phyloP scores from a whole-genome alignment of 2,113 vertebrate species.

The Myiagra hebetior region DNA sequence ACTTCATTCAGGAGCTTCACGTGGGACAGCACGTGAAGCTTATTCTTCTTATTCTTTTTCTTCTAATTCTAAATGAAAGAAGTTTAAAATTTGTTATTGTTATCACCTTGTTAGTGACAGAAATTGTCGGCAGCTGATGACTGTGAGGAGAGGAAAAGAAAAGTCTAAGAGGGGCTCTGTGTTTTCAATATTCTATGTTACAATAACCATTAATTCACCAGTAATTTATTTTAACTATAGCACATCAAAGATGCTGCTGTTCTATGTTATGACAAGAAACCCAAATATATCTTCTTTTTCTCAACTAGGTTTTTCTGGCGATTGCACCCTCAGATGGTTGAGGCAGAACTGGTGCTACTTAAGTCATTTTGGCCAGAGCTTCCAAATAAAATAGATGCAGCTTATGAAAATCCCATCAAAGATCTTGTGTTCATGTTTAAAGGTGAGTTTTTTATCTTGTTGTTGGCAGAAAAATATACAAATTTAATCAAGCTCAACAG shows the following conservation, averaged over 20 bases:
- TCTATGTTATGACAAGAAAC: background rate
- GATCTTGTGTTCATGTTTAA: slow-evolving; percentile 89
- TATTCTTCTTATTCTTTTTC: too few species aligned
- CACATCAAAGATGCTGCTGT: background rate
- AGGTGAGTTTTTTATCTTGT: slow-evolving; percentile 70
- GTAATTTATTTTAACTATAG: background rate
- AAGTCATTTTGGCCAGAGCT: slow-evolving; percentile 91
- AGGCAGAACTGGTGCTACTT: slow-evolving; percentile 82
- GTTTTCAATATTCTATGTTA: background rate
- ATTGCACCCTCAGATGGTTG: slow-evolving; percentile 86
- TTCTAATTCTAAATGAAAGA: background rate
- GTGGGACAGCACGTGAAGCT: background rate
- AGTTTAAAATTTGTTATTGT: background rate
- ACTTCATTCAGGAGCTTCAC: background rate
- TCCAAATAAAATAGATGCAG: slow-evolving; percentile 89
- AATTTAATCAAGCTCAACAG: background rate
- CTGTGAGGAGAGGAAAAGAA: background rate
- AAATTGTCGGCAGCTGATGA: background rate
- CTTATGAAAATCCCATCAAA: slow-evolving; percentile 85
- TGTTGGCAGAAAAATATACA: background rate
- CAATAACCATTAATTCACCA: background rate
- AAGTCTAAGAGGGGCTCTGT: background rate
- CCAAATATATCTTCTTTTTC: background rate
- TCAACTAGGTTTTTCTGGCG: slow-evolving; percentile 90
- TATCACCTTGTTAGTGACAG: background rate